A percentile compares a stretch with the other conserved stretches of the same genome.
Evolutionary conservation across 2,113 vertebrate genomes (phyloP).

Genomic region (Sterrhoptilus dennistouni): DNA sequence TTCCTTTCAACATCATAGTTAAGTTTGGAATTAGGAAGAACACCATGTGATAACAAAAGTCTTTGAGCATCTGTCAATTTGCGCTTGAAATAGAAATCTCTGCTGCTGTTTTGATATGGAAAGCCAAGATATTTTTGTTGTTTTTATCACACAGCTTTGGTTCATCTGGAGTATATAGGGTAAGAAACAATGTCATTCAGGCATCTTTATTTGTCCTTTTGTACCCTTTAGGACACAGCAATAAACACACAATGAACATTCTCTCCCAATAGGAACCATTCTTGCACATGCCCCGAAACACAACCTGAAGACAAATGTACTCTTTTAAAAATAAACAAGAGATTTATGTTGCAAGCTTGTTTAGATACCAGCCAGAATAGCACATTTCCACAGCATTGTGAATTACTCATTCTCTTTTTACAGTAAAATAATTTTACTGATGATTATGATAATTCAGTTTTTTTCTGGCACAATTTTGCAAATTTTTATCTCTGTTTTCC

Average conservation of each 20-base stretch:
- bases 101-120: not conserved
- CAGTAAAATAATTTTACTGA: not conserved
- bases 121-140: not conserved
- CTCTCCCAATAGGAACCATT: not conserved
- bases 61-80: not conserved
- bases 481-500: not conserved
- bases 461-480: not conserved
- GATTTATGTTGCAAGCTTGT: not conserved
- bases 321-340: not conserved
- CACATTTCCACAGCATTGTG: not conserved
- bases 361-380: not conserved
- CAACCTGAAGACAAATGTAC: slow-evolving; percentile 16
- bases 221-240: not conserved
- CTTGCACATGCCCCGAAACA: not conserved
- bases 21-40: not conserved
- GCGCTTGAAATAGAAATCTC: slow-evolving; percentile 32
- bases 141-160: not conserved
- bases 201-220: not conserved
- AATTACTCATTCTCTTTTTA: not conserved
- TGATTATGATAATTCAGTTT: not conserved
- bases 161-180: not conserved
- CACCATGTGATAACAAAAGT: not conserved
- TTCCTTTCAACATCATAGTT: not conserved
- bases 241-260: slow-evolving; percentile 12
- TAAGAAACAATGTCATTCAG: not conserved